These are phyloP conservation scores for Euzetes globulus DNA, from an alignment of 2,888 invertebrate species.

Conservation along the genomic window DNA sequence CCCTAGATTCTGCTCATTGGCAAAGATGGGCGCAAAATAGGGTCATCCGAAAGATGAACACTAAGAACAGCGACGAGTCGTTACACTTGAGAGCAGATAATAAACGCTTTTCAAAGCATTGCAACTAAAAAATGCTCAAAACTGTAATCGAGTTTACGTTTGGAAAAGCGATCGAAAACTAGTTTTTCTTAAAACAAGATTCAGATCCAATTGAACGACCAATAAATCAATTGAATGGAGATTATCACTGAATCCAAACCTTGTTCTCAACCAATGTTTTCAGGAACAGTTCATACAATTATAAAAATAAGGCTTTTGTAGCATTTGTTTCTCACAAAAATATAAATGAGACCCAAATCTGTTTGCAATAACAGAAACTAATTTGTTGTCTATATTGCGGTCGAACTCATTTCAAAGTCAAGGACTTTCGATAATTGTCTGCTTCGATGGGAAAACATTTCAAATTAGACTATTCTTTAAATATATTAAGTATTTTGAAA, in stretches of 20 bases:
- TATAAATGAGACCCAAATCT: too few species aligned
- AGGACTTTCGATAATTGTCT: too few species aligned
- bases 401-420: too few species aligned
- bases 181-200: background rate
- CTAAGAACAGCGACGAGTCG: background rate
- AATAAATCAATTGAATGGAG: background rate
- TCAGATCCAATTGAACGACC: background rate
- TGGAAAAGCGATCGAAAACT: background rate
- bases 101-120: background rate
- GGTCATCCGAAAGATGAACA: slow-evolving; percentile 14
- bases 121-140: slow-evolving; percentile 6
- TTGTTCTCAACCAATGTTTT: too few species aligned
- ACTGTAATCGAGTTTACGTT: background rate
- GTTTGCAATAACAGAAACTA: too few species aligned
- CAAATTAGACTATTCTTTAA: too few species aligned
- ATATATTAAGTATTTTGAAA: too few species aligned
- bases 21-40: slow-evolving; percentile 11
- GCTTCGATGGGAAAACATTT: too few species aligned
- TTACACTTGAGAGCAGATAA: background rate
- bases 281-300: too few species aligned
- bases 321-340: too few species aligned
- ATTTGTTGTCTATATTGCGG: too few species aligned
- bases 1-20: slow-evolving; percentile 6
- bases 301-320: too few species aligned
- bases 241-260: background rate